phyloP scores from a whole-genome alignment of 2,888 invertebrate genomes.

The Caenorhabditis macrosperma region DNA sequence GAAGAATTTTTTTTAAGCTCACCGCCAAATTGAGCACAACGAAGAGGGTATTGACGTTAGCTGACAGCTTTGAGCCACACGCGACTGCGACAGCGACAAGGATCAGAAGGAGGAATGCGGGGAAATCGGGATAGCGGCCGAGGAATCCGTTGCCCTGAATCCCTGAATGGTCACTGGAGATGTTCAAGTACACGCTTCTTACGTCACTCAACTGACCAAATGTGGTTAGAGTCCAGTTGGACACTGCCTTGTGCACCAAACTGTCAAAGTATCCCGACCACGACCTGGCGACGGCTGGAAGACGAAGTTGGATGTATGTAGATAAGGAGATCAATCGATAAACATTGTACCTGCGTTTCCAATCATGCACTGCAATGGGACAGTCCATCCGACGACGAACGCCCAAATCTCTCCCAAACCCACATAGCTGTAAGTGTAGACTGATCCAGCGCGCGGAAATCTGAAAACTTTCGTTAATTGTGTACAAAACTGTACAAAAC shows the following conservation, averaged over 20 bases:
- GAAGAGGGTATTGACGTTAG: slow-evolving; percentile 80
- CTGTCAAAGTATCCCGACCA: slow-evolving; percentile 82
- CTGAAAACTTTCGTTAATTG: slow-evolving; percentile 60
- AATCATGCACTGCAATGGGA: slow-evolving; percentile 86
- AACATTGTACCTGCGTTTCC: slow-evolving; percentile 82
- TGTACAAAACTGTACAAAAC: too few species aligned
- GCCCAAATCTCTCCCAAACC: slow-evolving; percentile 96
- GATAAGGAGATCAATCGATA: too few species aligned
- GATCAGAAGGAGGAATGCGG: slow-evolving; percentile 57
- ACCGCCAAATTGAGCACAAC: slow-evolving; percentile 74
- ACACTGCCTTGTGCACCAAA: slow-evolving; percentile 59
- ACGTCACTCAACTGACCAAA: slow-evolving; percentile 46
- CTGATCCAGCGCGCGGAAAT: slow-evolving; percentile 88
- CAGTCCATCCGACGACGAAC: slow-evolving; percentile 84
- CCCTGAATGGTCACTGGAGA: too few species aligned
- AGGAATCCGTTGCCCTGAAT: slow-evolving; percentile 59
- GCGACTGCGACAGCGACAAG: slow-evolving; percentile 72
- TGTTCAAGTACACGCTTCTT: not conserved
- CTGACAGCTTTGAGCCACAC: slow-evolving; percentile 80
- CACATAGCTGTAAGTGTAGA: slow-evolving; percentile 91
- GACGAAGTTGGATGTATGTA: too few species aligned
- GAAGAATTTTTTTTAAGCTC: too few species aligned
- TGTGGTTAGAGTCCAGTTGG: slow-evolving; percentile 33
- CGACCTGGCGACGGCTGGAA: slow-evolving; percentile 81
- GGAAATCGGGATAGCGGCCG: slow-evolving; percentile 57